These are phyloP conservation scores for Stenchaetothrips biformis DNA, from an alignment of 2,888 invertebrate species.

Conservation along the genomic window DNA sequence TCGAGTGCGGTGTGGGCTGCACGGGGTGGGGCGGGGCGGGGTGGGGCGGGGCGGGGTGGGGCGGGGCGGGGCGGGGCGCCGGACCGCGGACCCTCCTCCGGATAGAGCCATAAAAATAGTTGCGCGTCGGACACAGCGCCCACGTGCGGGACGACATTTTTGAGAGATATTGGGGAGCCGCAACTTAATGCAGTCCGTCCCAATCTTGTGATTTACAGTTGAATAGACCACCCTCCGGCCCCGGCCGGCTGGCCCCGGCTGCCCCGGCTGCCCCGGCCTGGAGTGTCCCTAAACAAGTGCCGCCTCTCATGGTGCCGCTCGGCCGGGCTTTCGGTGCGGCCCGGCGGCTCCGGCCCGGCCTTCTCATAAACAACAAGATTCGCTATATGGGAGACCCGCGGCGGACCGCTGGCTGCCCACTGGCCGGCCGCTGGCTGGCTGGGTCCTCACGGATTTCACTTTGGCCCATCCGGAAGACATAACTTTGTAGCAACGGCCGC, in stretches of 20 bases:
- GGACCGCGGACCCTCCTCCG: too few species aligned
- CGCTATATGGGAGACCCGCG: background rate
- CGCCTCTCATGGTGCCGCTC: background rate
- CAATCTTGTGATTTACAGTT: conserved; percentile 23
- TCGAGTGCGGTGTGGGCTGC: background rate
- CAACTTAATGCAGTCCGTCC: conserved; percentile 18
- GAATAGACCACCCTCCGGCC: conserved; percentile 4
- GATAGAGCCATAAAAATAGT: conserved; percentile 25
- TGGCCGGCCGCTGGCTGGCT: background rate
- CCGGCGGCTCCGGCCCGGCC: background rate
- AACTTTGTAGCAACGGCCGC: conserved; percentile 8
- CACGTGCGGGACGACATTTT: conserved; percentile 16
- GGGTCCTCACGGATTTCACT: background rate
- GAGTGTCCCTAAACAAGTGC: background rate
- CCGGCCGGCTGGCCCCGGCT: background rate
- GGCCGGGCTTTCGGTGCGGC: background rate
- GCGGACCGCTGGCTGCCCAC: too few species aligned
- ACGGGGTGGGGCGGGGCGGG: too few species aligned
- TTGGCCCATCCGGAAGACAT: conserved; percentile 1
- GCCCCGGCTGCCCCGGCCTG: background rate
- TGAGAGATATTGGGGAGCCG: conserved; percentile 11
- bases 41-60: too few species aligned
- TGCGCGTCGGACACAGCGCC: background rate
- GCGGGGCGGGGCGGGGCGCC: too few species aligned
- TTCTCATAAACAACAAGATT: conserved; percentile 24